A percentile compares a stretch with the other conserved stretches of the same genome.
Evolutionary conservation across 2,888 invertebrate genomes (phyloP).

Genomic region (Campopleginae sp.): DNA sequence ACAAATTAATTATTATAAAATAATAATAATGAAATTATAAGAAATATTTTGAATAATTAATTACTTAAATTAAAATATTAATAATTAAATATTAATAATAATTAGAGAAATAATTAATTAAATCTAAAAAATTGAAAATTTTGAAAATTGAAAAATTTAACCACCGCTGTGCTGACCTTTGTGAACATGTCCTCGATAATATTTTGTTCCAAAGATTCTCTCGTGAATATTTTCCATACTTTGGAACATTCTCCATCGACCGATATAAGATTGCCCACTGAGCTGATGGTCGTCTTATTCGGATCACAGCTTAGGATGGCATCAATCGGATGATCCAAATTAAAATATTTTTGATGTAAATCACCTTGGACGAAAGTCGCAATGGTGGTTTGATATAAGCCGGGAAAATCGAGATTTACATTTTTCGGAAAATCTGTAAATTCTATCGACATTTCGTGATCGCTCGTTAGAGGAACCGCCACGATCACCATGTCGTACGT

Average conservation of each 20-base stretch:
- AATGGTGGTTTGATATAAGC: constrained; percentile 85
- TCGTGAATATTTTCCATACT: constrained; percentile 87
- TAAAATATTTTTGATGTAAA: constrained; percentile 84
- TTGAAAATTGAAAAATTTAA: background rate
- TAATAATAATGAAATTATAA: too few relatives aligned
- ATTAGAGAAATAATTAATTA: too few relatives aligned
- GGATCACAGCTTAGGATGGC: constrained; percentile 85
- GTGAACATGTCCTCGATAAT: constrained; percentile 85
- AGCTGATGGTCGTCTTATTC: constrained; percentile 83
- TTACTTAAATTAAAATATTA: too few relatives aligned
- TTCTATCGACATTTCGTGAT: constrained; percentile 82
- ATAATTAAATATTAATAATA: too few relatives aligned
- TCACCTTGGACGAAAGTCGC: constrained; percentile 86
- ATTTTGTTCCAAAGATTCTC: constrained; percentile 82
- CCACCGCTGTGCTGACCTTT: constrained; percentile 71
- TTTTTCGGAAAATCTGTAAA: constrained; percentile 84
- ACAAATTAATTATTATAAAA: too few relatives aligned
- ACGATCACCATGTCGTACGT: constrained; percentile 86
- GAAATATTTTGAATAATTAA: too few relatives aligned
- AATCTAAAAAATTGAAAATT: too few relatives aligned
- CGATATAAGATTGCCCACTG: constrained; percentile 82
- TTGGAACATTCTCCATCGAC: constrained; percentile 77
- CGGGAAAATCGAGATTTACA: constrained; percentile 78
- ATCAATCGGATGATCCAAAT: constrained; percentile 79
- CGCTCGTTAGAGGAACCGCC: constrained; percentile 85